Conservation (phyloP, 2,888 invertebrate genomes). For the Chrysodeixis includens region DNA sequence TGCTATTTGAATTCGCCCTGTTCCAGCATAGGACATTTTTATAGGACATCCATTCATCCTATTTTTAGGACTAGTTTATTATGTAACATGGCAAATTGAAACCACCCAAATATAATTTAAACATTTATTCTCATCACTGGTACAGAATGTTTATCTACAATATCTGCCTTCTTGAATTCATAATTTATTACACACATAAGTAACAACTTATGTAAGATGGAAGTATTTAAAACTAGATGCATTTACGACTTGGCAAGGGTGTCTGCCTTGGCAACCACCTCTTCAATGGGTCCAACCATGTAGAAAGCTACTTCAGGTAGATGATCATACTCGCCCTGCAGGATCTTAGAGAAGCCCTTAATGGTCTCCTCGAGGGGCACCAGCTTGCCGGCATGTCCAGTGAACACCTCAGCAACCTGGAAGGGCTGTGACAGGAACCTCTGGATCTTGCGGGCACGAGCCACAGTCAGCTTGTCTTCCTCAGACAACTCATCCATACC, state of each 20-base stretch:
- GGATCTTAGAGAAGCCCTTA: constrained; percentile 95
- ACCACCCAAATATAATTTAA: constrained; percentile 27
- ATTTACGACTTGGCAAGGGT: constrained; percentile 89
- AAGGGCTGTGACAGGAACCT: constrained; percentile 98
- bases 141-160: constrained; percentile 58
- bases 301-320: constrained; percentile 98
- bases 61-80: background rate
- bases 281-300: constrained; percentile 98
- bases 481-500: constrained; percentile 96
- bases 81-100: constrained; percentile 17
- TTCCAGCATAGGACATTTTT: too few species aligned
- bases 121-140: constrained; percentile 52
- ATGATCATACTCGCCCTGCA: constrained; percentile 96
- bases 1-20: too few species aligned
- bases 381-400: constrained; percentile 96
- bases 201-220: constrained; percentile 52
- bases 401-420: constrained; percentile 97
- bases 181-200: constrained; percentile 46
- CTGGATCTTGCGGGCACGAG: constrained; percentile 98
- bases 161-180: constrained; percentile 33
- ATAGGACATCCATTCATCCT: too few species aligned
- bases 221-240: constrained; percentile 21
- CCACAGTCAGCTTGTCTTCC: constrained; percentile 97
- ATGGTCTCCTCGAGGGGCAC: constrained; percentile 96
- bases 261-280: constrained; percentile 95